Evolutionary conservation across 2,888 invertebrate species (phyloP).

Genomic region (Synergus umbraculus): DNA sequence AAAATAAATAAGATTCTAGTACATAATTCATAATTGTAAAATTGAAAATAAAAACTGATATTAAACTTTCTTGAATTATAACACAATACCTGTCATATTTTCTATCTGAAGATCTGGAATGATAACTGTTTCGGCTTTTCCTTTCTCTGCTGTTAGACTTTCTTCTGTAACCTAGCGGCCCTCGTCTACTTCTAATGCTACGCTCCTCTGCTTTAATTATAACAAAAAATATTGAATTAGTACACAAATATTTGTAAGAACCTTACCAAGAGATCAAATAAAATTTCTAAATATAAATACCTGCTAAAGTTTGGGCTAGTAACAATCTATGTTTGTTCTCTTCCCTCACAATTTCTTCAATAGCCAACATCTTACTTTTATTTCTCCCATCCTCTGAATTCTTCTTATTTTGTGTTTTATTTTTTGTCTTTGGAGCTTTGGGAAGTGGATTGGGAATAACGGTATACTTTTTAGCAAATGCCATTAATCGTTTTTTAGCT

Average conservation of each 20-base stretch:
- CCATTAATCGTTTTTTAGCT: constrained; percentile 75
- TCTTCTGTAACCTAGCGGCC: constrained; percentile 47
- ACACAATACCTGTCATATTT: constrained; percentile 50
- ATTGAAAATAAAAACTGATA: neutral
- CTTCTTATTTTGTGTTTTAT: constrained; percentile 50
- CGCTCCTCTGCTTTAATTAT: constrained; percentile 16
- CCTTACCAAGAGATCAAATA: neutral
- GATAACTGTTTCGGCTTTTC: constrained; percentile 44
- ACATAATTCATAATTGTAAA: neutral
- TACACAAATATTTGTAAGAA: neutral
- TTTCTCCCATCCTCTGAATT: constrained; percentile 49
- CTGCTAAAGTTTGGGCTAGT: constrained; percentile 60
- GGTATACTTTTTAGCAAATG: constrained; percentile 73
- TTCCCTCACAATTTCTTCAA: constrained; percentile 74
- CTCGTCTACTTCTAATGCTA: constrained; percentile 32
- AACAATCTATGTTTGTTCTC: constrained; percentile 69
- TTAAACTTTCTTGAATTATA: neutral
- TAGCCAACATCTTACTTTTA: constrained; percentile 67
- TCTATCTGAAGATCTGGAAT: constrained; percentile 52
- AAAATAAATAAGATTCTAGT: neutral
- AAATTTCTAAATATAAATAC: constrained; percentile 44
- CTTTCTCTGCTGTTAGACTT: constrained; percentile 51
- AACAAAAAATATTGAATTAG: neutral
- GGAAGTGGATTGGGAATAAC: constrained; percentile 60
- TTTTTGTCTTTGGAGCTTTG: constrained; percentile 63